Conservation (phyloP, 2,888 invertebrate genomes). For the Drosophila emarginata region DNA sequence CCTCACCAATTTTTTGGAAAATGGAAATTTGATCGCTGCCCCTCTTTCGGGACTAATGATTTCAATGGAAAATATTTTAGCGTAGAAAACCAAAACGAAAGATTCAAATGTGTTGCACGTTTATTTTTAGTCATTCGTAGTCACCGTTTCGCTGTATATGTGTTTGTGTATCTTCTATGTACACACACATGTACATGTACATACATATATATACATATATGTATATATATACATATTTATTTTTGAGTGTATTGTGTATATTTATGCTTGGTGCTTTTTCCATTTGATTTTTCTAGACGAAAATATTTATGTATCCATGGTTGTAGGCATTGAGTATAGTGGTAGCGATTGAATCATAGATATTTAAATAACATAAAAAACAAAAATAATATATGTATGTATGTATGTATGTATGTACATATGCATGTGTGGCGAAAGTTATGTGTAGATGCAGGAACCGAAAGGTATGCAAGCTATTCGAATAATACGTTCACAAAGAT, state of each 20-base stretch:
- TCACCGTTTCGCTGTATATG: conserved; percentile 44
- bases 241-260: conserved; percentile 20
- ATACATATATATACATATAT: conserved; percentile 15
- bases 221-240: conserved; percentile 19
- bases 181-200: conserved; percentile 23
- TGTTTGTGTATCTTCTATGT: conserved; percentile 3
- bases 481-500: conserved; percentile 6
- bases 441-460: conserved; percentile 12
- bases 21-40: conserved; percentile 62
- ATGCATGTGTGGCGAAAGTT: neutral
- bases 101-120: conserved; percentile 50
- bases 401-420: too few relatives aligned
- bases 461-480: neutral
- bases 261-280: conserved; percentile 11
- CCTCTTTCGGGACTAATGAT: conserved; percentile 42
- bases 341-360: conserved; percentile 2
- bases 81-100: conserved; percentile 36
- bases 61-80: conserved; percentile 51
- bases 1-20: conserved; percentile 63
- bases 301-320: conserved; percentile 20
- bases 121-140: conserved; percentile 65
- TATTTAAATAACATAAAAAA: conserved; percentile 15
- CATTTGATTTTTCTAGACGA: conserved; percentile 12
- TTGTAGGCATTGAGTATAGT: neutral
- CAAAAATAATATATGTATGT: neutral